Evolutionary conservation across 2,113 vertebrate species (phyloP).

Genomic region (Aptenodytes forsteri): DNA sequence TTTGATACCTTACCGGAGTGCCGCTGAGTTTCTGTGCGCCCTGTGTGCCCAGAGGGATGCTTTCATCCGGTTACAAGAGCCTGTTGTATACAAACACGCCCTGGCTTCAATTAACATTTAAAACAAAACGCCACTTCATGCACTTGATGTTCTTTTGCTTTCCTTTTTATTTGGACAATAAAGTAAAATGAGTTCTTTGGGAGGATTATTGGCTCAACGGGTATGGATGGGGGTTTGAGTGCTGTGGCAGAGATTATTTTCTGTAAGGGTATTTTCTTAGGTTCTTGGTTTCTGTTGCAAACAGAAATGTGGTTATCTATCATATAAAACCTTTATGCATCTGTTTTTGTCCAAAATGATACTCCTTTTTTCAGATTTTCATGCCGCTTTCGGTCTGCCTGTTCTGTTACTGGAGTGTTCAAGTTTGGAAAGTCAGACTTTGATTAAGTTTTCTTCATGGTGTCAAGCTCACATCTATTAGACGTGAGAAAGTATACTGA

Average conservation of each 20-base stretch:
- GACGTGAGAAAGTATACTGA: neutral
- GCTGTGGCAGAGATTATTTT: neutral
- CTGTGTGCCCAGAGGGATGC: neutral
- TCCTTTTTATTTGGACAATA: neutral
- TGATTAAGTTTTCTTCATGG: neutral
- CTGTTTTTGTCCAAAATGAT: neutral
- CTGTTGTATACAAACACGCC: neutral
- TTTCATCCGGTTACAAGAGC: neutral
- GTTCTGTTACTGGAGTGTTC: neutral
- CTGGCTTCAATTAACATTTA: accelerated
- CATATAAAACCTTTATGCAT: neutral
- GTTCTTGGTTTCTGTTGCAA: neutral
- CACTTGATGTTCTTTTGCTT: neutral
- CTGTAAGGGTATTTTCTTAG: neutral
- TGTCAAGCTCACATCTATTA: neutral
- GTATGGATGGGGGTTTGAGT: neutral
- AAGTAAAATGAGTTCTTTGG: neutral
- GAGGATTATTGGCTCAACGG: neutral
- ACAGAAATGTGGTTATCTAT: neutral
- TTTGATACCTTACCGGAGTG: accelerated
- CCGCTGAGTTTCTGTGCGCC: neutral
- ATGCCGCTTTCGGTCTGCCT: neutral
- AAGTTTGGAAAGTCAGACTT: neutral
- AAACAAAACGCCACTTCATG: neutral
- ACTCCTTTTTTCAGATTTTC: neutral